Evolutionary conservation across 2,113 vertebrate genomes (phyloP).

Genomic region (Crypturellus undulatus): DNA sequence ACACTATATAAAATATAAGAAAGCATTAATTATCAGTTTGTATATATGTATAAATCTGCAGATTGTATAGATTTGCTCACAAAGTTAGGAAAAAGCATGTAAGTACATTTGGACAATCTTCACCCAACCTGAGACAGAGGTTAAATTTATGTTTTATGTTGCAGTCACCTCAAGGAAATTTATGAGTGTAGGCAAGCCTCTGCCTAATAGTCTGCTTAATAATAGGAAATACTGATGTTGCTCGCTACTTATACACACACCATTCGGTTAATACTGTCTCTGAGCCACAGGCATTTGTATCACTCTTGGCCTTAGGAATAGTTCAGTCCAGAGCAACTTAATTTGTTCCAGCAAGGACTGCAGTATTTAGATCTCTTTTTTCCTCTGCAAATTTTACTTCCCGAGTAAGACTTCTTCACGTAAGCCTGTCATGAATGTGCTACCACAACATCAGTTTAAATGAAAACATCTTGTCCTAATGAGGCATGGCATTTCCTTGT

Average conservation of each 20-base stretch:
- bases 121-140: not conserved
- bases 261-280: not conserved
- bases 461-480: slow-evolving; percentile 55
- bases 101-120: not conserved
- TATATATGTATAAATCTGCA: not conserved
- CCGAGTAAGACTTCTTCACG: not conserved
- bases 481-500: slow-evolving; percentile 37
- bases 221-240: not conserved
- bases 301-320: not conserved
- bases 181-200: not conserved
- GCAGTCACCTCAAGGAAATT: not conserved
- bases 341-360: not conserved
- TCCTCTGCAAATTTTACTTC: not conserved
- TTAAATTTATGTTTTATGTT: not conserved
- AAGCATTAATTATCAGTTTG: not conserved
- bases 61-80: not conserved
- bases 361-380: not conserved
- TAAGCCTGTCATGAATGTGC: not conserved
- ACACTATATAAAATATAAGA: not conserved
- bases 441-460: slow-evolving; percentile 24
- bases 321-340: not conserved
- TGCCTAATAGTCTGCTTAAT: not conserved
- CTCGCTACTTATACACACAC: not conserved
- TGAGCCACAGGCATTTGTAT: not conserved
- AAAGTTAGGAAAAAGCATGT: not conserved